Percentiles rank a stretch among this genome's conserved stretches.
Conservation (phyloP, 92 coral and sea anemone genomes). For the Parazoanthus swiftii region DNA sequence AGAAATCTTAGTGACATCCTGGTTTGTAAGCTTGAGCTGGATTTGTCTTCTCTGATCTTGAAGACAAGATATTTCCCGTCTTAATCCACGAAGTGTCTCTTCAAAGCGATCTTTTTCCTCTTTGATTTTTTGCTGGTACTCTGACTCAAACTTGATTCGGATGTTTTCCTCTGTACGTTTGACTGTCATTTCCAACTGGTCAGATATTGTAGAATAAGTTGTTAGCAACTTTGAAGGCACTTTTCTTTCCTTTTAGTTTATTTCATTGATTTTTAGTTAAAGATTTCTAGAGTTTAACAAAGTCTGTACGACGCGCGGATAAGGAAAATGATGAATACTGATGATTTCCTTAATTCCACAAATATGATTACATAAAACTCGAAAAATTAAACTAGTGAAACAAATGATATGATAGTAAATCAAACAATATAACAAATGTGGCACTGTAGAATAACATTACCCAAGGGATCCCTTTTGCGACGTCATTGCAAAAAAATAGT, state of each 20-base stretch:
- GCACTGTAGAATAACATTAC: too few species aligned
- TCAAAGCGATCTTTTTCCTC: conserved; percentile 71
- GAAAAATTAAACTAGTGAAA: too few species aligned
- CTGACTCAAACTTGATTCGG: conserved; percentile 54
- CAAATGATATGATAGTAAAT: too few species aligned
- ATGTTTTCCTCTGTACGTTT: conserved; percentile 54
- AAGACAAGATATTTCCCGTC: conserved; percentile 80
- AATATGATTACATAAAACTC: too few species aligned
- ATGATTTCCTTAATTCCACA: too few species aligned
- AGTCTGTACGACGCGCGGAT: too few species aligned
- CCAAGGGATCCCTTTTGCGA: too few species aligned
- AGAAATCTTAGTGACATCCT: conserved; percentile 35
- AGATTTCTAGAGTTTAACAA: too few species aligned
- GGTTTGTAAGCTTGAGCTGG: conserved; percentile 73
- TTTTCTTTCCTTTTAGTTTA: neutral
- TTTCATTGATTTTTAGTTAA: too few species aligned
- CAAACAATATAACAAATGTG: too few species aligned
- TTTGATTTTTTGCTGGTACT: conserved; percentile 50
- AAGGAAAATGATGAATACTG: too few species aligned
- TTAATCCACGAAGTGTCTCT: conserved; percentile 65
- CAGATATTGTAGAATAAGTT: neutral
- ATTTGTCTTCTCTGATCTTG: conserved; percentile 90
- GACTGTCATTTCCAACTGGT: conserved; percentile 45
- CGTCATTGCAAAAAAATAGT: too few species aligned
- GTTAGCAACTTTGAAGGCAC: neutral